Conservation (phyloP, 2,797 vertebrate genomes). For the Microhierax caerulescens region DNA sequence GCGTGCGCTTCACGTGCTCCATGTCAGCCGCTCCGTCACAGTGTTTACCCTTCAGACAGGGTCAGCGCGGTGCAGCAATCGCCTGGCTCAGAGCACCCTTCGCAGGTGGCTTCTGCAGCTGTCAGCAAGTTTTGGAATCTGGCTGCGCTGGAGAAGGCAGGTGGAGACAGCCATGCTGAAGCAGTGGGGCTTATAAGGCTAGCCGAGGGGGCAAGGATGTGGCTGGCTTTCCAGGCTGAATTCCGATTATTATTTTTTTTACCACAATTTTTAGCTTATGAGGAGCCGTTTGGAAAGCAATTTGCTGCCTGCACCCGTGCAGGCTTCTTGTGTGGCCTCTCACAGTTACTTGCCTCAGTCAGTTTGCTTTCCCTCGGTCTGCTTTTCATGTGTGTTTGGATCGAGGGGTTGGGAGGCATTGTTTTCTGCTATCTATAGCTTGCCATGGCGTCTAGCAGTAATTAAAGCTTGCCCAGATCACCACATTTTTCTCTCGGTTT, state of each 20-base stretch:
- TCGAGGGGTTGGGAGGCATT: not conserved
- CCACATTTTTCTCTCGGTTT: not conserved
- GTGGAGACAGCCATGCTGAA: not conserved
- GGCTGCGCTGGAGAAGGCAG: not conserved
- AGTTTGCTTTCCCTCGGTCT: not conserved
- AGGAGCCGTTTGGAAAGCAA: not conserved
- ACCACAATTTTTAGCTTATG: not conserved
- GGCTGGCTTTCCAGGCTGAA: not conserved
- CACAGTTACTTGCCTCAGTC: not conserved
- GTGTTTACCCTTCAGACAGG: not conserved
- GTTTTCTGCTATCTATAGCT: not conserved
- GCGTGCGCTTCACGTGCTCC: fast-evolving
- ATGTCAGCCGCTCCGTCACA: not conserved
- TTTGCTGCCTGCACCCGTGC: not conserved
- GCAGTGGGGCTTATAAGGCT: not conserved
- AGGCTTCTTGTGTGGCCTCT: not conserved
- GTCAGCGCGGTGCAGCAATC: not conserved
- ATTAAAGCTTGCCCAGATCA: not conserved
- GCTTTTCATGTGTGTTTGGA: not conserved
- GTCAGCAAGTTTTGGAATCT: not conserved
- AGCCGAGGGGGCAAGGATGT: not conserved
- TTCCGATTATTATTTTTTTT: not conserved
- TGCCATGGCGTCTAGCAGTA: not conserved
- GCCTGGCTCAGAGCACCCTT: not conserved
- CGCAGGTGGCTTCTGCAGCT: not conserved